Percentiles rank a stretch among this genome's conserved stretches.
Conservation (phyloP, 2,113 vertebrate species). For the Trachemys scripta region DNA sequence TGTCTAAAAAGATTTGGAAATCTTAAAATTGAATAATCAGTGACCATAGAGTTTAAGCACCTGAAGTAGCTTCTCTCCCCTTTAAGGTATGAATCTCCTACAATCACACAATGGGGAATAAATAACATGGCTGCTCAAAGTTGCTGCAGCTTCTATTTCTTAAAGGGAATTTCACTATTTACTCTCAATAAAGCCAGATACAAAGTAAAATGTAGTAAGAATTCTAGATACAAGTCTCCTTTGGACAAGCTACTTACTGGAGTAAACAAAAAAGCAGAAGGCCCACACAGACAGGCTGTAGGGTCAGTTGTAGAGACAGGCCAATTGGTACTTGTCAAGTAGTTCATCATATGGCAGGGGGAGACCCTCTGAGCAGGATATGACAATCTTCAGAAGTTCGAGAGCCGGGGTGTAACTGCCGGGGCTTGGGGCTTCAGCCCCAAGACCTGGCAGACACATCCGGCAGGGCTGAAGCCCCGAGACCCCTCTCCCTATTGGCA, state of each 20-base stretch:
- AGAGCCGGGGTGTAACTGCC: too few species aligned
- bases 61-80: not conserved
- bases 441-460: too few species aligned
- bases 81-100: not conserved
- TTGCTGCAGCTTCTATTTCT: not conserved
- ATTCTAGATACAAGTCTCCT: not conserved
- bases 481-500: too few species aligned
- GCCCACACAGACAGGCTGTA: not conserved
- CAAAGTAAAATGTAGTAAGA: not conserved
- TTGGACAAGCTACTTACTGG: not conserved
- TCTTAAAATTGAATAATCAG: not conserved
- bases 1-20: not conserved
- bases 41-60: not conserved
- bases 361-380: too few species aligned
- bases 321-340: not conserved
- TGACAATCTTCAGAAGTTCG: too few species aligned
- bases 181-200: rapidly evolving
- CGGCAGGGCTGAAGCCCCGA: not conserved
- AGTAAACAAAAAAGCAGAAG: not conserved
- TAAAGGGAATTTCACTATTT: rapidly evolving
- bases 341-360: not conserved
- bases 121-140: rapidly evolving
- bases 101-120: rapidly evolving
- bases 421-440: too few species aligned
- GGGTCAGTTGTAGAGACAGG: not conserved